Evolutionary conservation across 2,113 vertebrate genomes (phyloP), one percentile per base, ranked within the genome.

Genomic region (Sinocyclocheilus anophthalmus): DNA sequence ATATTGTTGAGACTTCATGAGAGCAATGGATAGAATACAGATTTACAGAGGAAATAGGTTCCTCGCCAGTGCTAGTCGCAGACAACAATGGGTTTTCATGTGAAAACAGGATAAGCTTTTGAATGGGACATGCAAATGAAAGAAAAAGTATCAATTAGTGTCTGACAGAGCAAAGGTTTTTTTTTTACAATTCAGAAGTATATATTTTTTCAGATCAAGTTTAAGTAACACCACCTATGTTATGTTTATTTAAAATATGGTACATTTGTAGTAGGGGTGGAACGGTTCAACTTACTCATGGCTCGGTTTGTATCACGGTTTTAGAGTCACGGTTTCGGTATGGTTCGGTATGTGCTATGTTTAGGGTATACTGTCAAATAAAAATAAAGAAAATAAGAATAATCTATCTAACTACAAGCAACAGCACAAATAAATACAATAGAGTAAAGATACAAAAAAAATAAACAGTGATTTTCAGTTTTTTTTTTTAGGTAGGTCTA

Each of bases 11-110:
- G 39, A 57, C 59, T 78, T 11, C 24, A 73, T 16, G 33, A 42
- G 33, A 24, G 37, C 30, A 50, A 45, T 8, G 4, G 22, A 67
- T 80, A 30, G 63, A 83, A 77, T 24, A 72, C 30, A 37, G 83
- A 55, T 81, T 81, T 75, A 75, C 26, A 75, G 26, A 76, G 67
- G 55, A 81, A 87, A 67, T 42, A 1, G 67, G 33, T 50, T 65
- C 80, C 30, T 57, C 8, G 33, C 50, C 39, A 30, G 42, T 76
- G 30, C 50, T 53, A 16, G 50, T 53, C 14, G 14, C 2, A 30
- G 6, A 33, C 5, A 2, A 69, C 84, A 78, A 67, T 76, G 13
- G 12, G 26, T 45, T 78, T 78, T 78, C 37, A 53, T 61, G 24
- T 53, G 55, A 10, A 5, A 79, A 78, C 42, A 45, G 11, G 59